Conservation (phyloP, 2,797 vertebrate species). For the Sphaeramia orbicularis region DNA sequence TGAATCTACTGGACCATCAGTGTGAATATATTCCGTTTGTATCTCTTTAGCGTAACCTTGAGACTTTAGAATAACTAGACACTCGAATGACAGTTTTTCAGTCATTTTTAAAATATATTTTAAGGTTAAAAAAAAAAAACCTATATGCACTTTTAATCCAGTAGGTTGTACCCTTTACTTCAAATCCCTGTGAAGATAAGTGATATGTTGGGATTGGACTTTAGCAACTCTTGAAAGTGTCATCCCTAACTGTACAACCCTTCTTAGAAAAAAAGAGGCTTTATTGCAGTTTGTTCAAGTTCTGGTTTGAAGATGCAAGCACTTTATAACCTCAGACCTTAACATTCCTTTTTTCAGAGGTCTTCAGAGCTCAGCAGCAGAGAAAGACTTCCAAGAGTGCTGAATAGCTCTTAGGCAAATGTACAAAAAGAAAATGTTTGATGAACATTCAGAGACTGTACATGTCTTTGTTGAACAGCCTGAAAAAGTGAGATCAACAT, state of each 20-base stretch:
- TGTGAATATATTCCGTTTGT: too few relatives aligned
- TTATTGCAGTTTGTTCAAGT: not conserved
- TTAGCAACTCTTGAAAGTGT: not conserved
- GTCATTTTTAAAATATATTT: too few relatives aligned
- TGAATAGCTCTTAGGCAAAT: not conserved
- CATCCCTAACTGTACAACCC: too few relatives aligned
- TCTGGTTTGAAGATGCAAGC: constrained; percentile 15
- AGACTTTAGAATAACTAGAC: too few relatives aligned
- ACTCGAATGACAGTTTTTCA: too few relatives aligned
- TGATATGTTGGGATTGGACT: not conserved
- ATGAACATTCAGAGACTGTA: not conserved
- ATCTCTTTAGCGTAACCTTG: too few relatives aligned
- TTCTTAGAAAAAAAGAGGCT: not conserved
- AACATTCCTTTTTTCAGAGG: not conserved
- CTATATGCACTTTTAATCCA: too few relatives aligned
- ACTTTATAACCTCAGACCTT: constrained; percentile 3
- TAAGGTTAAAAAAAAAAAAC: too few relatives aligned
- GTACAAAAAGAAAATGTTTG: too few relatives aligned
- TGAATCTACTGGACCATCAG: too few relatives aligned
- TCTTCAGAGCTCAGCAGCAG: not conserved
- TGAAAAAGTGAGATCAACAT: not conserved
- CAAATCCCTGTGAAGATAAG: not conserved
- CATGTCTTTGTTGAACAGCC: constrained; percentile 21
- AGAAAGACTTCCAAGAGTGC: not conserved
- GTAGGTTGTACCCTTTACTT: too few relatives aligned